Evolutionary conservation across 2,888 invertebrate species (phyloP).

Genomic region (Alitta virens): DNA sequence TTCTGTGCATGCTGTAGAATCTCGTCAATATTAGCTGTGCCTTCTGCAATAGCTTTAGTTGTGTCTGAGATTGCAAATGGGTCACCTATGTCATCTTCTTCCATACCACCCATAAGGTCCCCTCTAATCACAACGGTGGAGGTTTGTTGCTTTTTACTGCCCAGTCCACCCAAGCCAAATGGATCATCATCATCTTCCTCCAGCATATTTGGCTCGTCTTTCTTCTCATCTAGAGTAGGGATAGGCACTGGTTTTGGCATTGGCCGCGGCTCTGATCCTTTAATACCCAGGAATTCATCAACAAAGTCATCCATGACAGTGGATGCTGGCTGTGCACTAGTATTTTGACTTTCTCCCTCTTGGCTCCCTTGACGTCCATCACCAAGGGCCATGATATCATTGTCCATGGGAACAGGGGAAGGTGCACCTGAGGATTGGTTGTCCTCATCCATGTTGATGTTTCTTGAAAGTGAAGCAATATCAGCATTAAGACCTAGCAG

Average conservation of each 20-base stretch:
- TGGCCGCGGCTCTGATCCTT: neutral
- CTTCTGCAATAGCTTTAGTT: conserved; percentile 7
- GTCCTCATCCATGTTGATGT: conserved; percentile 1
- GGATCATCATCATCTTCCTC: conserved; percentile 1
- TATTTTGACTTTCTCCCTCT: neutral
- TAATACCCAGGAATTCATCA: conserved; percentile 19
- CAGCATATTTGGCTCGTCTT: neutral
- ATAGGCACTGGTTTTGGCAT: conserved; percentile 5
- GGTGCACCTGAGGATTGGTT: conserved; percentile 6
- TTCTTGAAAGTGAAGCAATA: neutral
- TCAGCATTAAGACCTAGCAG: conserved; percentile 1
- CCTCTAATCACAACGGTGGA: neutral
- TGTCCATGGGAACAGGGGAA: neutral
- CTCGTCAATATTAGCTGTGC: neutral
- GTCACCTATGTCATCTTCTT: neutral
- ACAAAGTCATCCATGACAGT: conserved; percentile 2
- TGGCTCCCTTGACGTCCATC: neutral
- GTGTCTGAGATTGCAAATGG: conserved; percentile 5
- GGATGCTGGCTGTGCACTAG: neutral
- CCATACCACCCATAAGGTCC: neutral
- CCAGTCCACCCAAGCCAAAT: neutral
- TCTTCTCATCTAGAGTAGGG: neutral
- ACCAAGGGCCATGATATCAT: neutral
- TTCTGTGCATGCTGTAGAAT: neutral
- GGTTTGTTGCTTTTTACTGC: neutral